These are phyloP conservation scores for Leguminivora glycinivorella DNA, from an alignment of 1,140 invertebrate species.

Conservation along the genomic window DNA sequence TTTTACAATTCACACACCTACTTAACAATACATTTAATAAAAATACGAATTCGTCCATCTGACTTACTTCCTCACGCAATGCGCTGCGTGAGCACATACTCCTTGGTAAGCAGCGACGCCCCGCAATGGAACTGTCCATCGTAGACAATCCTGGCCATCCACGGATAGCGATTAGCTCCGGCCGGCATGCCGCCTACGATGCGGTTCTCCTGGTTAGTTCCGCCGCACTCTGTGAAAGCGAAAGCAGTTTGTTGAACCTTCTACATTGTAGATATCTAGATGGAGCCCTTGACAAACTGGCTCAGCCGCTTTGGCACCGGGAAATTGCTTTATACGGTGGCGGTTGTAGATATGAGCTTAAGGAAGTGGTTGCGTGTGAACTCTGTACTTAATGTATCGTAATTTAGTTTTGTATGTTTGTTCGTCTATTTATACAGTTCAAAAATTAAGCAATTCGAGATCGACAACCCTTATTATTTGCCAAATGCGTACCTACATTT, in stretches of 20 bases:
- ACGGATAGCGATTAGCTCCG: constrained; percentile 90
- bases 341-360: neutral
- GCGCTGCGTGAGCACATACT: constrained; percentile 85
- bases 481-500: too few relatives aligned
- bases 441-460: too few relatives aligned
- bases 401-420: neutral
- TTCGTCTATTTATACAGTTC: too few relatives aligned
- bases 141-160: constrained; percentile 90
- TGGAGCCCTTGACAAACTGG: constrained; percentile 7
- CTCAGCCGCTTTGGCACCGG: constrained; percentile 1
- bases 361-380: neutral
- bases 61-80: constrained; percentile 83
- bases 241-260: constrained; percentile 43
- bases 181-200: constrained; percentile 88
- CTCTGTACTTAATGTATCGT: neutral
- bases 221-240: constrained; percentile 83
- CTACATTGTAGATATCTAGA: constrained; percentile 24
- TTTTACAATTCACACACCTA: too few relatives aligned
- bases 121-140: constrained; percentile 94
- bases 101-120: constrained; percentile 89
- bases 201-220: constrained; percentile 85
- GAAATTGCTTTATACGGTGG: constrained; percentile 14
- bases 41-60: too few relatives aligned
- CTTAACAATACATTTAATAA: too few relatives aligned
- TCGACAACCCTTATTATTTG: too few relatives aligned